Percentiles rank a stretch among this genome's conserved stretches.
phyloP scores from a whole-genome alignment of 2,797 vertebrate species.

The Chrosomus eos region DNA sequence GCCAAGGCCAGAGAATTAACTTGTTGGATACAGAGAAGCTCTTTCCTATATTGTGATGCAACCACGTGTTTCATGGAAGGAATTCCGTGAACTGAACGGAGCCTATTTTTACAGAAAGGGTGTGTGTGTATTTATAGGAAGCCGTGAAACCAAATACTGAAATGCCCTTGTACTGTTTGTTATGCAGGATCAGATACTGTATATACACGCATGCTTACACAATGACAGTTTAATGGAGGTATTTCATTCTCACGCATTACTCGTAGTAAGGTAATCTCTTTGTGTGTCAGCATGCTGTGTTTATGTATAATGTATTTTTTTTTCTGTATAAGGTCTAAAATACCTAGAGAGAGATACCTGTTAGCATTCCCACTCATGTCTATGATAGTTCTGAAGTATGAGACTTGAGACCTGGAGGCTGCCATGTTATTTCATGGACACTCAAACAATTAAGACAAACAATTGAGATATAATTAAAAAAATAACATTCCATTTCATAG shows the following conservation, averaged over 20 bases:
- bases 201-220: slow-evolving; percentile 11
- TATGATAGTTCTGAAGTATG: background rate
- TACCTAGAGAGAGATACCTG: background rate
- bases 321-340: background rate
- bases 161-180: slow-evolving; percentile 53
- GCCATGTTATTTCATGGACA: background rate
- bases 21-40: slow-evolving; percentile 28
- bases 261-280: background rate
- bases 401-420: background rate
- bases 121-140: slow-evolving; percentile 57
- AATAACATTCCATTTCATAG: background rate
- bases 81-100: slow-evolving; percentile 36
- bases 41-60: slow-evolving; percentile 40
- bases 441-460: too few species aligned
- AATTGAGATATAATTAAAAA: too few species aligned
- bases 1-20: slow-evolving; percentile 26
- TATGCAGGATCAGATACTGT: slow-evolving; percentile 11
- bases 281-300: slow-evolving; percentile 11
- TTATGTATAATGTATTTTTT: background rate
- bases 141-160: slow-evolving; percentile 55
- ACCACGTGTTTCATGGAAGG: slow-evolving; percentile 54
- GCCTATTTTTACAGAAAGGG: slow-evolving; percentile 57
- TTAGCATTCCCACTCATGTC: background rate
- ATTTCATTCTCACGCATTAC: background rate
- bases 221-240: background rate